phyloP scores from a whole-genome alignment of 2,888 invertebrate species.

The Apamea epomidion region DNA sequence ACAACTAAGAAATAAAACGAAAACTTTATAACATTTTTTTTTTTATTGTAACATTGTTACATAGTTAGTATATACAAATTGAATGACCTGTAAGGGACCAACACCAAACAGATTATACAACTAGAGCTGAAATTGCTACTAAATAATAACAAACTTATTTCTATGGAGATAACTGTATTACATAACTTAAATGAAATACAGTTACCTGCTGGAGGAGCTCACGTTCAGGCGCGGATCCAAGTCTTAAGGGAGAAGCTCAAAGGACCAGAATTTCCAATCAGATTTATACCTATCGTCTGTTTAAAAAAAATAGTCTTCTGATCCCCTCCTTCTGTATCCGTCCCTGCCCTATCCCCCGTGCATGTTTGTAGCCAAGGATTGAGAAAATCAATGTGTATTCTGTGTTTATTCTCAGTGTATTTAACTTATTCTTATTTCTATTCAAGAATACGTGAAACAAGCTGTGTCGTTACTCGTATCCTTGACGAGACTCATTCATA shows the following conservation, averaged over 20 bases:
- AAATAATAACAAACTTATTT: neutral
- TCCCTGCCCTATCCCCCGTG: neutral
- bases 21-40: neutral
- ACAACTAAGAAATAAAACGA: neutral
- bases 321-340: constrained; percentile 29
- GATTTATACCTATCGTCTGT: no score
- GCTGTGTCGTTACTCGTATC: neutral
- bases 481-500: neutral
- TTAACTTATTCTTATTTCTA: neutral
- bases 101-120: neutral
- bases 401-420: neutral
- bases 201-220: neutral
- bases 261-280: neutral
- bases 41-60: neutral
- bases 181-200: constrained; percentile 3
- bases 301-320: no score
- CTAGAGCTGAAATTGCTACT: neutral
- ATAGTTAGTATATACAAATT: neutral
- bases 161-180: neutral
- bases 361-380: neutral
- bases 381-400: neutral
- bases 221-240: constrained; percentile 26
- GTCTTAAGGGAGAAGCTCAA: neutral
- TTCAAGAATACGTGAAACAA: constrained; percentile 10
- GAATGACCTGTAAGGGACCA: neutral